Percentiles rank a stretch among this genome's conserved stretches.
These are phyloP conservation scores for Pseudocheirus occidentalis DNA, from an alignment of 2,797 vertebrate genomes.

Conservation along the genomic window DNA sequence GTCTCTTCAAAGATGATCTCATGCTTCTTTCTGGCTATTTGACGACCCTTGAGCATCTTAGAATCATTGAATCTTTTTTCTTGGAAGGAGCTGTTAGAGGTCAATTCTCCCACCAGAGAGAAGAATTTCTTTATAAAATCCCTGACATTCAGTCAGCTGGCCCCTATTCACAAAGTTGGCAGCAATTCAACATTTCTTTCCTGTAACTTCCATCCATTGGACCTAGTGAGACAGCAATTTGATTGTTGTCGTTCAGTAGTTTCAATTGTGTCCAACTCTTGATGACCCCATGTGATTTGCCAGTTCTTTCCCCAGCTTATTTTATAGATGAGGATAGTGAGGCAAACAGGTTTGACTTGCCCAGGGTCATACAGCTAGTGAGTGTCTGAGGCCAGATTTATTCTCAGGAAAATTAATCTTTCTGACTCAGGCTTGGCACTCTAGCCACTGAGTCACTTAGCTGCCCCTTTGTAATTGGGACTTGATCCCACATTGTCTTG, in stretches of 20 bases:
- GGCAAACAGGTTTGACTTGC: neutral
- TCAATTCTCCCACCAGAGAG: neutral
- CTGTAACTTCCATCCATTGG: neutral
- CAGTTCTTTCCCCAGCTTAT: neutral
- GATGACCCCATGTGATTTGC: neutral
- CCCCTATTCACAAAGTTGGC: neutral
- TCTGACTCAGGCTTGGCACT: neutral
- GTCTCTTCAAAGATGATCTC: neutral
- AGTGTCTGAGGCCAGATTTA: neutral
- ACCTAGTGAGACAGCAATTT: neutral
- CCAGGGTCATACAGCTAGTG: neutral
- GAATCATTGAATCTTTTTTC: neutral
- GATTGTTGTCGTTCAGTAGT: neutral
- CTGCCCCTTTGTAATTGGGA: neutral
- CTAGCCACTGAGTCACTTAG: neutral
- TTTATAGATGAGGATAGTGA: neutral
- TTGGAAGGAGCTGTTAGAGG: neutral
- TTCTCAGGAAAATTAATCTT: neutral
- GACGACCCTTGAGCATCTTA: neutral
- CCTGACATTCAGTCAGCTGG: neutral
- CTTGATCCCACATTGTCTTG: neutral
- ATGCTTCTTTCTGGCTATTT: neutral
- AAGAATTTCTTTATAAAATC: neutral
- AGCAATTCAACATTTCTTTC: neutral
- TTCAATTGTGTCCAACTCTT: neutral